A percentile compares a stretch with the other conserved stretches of the same genome.
phyloP scores from a whole-genome alignment of 2,113 vertebrate species.

The Ibidorhyncha struthersii region DNA sequence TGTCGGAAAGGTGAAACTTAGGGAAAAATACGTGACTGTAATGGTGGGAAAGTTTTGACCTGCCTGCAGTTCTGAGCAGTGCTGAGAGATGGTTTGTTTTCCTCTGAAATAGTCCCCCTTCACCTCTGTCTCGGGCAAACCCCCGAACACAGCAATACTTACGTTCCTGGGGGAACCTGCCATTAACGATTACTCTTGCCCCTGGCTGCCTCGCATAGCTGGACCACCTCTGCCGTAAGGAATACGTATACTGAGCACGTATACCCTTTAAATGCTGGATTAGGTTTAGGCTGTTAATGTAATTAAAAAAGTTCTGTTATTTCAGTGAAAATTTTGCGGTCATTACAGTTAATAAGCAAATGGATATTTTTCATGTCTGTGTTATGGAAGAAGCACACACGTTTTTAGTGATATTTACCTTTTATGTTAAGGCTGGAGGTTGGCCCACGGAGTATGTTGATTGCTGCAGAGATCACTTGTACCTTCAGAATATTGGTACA shows the following conservation, averaged over 20 bases:
- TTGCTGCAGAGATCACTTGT: neutral
- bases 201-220: neutral
- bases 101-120: neutral
- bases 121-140: neutral
- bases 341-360: neutral
- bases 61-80: neutral
- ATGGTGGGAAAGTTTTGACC: neutral
- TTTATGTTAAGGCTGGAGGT: neutral
- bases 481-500: neutral
- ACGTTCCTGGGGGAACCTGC: neutral
- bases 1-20: neutral
- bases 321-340: neutral
- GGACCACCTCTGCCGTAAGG: neutral
- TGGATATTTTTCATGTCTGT: neutral
- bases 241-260: neutral
- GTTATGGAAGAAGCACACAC: neutral
- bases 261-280: neutral
- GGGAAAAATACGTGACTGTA: neutral
- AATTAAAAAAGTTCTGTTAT: neutral
- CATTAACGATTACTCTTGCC: neutral
- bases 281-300: neutral
- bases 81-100: neutral
- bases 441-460: rapidly evolving
- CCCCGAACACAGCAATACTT: rapidly evolving
- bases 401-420: neutral